These are phyloP conservation scores for Heliothis peltigera DNA, from an alignment of 2,888 invertebrate species.

Conservation along the genomic window DNA sequence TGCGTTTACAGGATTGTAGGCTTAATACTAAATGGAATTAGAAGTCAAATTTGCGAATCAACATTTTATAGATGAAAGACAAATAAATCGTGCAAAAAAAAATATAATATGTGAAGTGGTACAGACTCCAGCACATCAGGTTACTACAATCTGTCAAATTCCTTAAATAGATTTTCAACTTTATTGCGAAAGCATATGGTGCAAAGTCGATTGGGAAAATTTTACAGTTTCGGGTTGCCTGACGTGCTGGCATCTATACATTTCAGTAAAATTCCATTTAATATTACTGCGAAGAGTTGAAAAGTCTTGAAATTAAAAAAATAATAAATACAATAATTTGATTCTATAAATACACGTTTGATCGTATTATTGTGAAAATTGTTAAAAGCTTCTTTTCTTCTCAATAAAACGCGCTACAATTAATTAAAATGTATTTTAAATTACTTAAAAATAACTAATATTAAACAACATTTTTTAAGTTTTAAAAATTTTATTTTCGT, in stretches of 20 bases:
- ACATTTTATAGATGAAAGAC: too few relatives aligned
- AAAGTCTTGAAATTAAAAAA: constrained; percentile 54
- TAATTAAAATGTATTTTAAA: background rate
- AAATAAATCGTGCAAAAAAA: too few relatives aligned
- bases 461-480: background rate
- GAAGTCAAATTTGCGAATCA: background rate
- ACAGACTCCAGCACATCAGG: too few relatives aligned
- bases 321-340: constrained; percentile 27
- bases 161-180: too few relatives aligned
- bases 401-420: background rate
- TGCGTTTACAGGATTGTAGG: constrained; percentile 29
- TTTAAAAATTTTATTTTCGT: background rate
- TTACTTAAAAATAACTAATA: background rate
- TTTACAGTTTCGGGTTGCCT: too few relatives aligned
- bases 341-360: constrained; percentile 27
- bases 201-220: too few relatives aligned
- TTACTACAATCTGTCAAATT: too few relatives aligned
- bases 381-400: constrained; percentile 1
- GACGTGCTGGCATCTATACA: too few relatives aligned
- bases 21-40: constrained; percentile 45
- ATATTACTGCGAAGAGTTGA: constrained; percentile 22
- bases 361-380: constrained; percentile 25
- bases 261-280: constrained; percentile 40
- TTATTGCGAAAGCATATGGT: too few relatives aligned
- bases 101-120: too few relatives aligned